Evolutionary conservation across 2,113 vertebrate species (phyloP).

Genomic region (Sapajus apella): DNA sequence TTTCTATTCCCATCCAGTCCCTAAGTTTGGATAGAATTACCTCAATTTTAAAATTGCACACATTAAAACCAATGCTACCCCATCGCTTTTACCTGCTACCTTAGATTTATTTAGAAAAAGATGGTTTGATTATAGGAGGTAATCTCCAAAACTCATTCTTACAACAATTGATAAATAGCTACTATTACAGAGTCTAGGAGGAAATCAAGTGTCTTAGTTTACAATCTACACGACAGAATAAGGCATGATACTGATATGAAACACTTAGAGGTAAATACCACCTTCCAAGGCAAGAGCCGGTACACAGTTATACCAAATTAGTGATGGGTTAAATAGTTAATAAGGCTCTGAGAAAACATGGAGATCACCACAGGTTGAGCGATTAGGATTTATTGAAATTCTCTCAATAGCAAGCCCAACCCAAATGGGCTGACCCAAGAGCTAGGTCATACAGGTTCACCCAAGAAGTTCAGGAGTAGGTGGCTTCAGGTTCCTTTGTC

Average conservation of each 20-base stretch:
- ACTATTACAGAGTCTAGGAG: too few relatives aligned
- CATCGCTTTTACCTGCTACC: neutral
- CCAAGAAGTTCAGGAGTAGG: neutral
- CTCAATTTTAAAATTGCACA: neutral
- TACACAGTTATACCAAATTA: neutral
- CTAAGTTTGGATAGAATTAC: neutral
- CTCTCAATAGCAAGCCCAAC: neutral
- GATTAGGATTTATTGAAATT: rapidly evolving
- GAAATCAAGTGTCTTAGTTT: neutral
- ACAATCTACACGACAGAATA: neutral
- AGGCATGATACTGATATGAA: neutral
- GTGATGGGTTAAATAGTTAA: neutral
- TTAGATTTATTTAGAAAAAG: neutral
- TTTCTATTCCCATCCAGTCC: neutral
- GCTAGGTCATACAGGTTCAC: rapidly evolving
- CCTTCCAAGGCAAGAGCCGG: neutral
- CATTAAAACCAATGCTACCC: too few relatives aligned
- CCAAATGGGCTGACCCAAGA: neutral
- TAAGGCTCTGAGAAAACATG: too few relatives aligned
- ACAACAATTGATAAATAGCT: neutral
- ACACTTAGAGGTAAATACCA: too few relatives aligned
- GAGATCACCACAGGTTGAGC: rapidly evolving
- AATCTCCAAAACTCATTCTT: neutral
- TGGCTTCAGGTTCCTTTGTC: neutral
- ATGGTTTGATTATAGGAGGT: neutral